phyloP scores from a whole-genome alignment of 2,888 invertebrate species.

The Lasioglossum marginatum region DNA sequence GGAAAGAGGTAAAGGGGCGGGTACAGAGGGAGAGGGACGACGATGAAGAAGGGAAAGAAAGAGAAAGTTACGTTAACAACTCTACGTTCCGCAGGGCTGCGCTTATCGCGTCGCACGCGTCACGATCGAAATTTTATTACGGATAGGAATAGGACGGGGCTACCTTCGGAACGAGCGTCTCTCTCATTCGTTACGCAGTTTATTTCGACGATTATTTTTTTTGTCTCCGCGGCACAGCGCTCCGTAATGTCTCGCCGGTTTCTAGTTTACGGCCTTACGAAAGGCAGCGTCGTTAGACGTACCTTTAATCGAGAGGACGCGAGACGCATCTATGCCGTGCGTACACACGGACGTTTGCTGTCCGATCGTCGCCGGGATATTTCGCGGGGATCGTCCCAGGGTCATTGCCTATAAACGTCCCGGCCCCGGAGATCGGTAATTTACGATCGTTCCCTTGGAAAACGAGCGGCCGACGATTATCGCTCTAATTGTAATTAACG shows the following conservation, averaged over 20 bases:
- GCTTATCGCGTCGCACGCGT: conserved; percentile 26
- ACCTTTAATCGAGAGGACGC: conserved; percentile 49
- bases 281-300: conserved; percentile 46
- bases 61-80: conserved; percentile 18
- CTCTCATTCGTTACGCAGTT: conserved; percentile 40
- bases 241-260: conserved; percentile 27
- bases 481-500: conserved; percentile 72
- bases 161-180: conserved; percentile 26
- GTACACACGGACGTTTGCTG: conserved; percentile 9
- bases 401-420: conserved; percentile 65
- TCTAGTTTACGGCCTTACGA: conserved; percentile 55
- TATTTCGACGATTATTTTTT: conserved; percentile 42
- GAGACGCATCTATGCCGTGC: conserved; percentile 13
- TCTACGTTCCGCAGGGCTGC: conserved; percentile 1
- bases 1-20: neutral
- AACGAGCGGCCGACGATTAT: conserved; percentile 66
- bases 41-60: neutral
- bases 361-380: conserved; percentile 32
- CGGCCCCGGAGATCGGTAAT: conserved; percentile 57
- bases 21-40: neutral
- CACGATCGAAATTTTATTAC: conserved; percentile 42
- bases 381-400: conserved; percentile 52
- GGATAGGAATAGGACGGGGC: conserved; percentile 24
- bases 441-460: conserved; percentile 58
- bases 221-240: neutral